A percentile compares a stretch with the other conserved stretches of the same genome.
phyloP scores from a whole-genome alignment of 2,888 invertebrate species.

The Argyra leucocephala region DNA sequence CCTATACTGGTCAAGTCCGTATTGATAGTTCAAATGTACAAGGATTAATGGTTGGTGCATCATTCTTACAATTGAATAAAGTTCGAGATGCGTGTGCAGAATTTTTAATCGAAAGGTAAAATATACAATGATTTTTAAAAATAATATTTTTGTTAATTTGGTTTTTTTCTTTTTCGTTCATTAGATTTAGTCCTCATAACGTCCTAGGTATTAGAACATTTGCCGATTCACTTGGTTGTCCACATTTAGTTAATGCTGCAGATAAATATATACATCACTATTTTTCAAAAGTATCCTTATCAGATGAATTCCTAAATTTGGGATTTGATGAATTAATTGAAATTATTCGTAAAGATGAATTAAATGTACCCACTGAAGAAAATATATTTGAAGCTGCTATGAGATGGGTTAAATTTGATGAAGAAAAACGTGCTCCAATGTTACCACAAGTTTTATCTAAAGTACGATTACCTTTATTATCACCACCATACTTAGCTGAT shows the following conservation, averaged over 20 bases:
- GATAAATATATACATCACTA: conserved; percentile 71
- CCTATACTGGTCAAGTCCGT: conserved; percentile 69
- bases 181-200: conserved; percentile 66
- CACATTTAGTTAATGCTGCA: conserved; percentile 58
- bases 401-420: conserved; percentile 64
- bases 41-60: conserved; percentile 73
- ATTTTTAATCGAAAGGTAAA: conserved; percentile 61
- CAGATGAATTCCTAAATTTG: conserved; percentile 62
- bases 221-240: conserved; percentile 68
- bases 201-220: conserved; percentile 70
- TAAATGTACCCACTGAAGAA: conserved; percentile 68
- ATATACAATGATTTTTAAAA: background rate
- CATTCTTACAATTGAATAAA: conserved; percentile 67
- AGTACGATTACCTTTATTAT: conserved; percentile 69
- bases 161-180: background rate
- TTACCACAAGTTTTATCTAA: conserved; percentile 63
- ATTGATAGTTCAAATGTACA: conserved; percentile 74
- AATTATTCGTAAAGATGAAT: conserved; percentile 63
- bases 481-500: conserved; percentile 73
- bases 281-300: conserved; percentile 62
- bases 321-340: conserved; percentile 54
- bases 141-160: background rate
- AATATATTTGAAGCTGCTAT: conserved; percentile 77
- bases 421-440: conserved; percentile 48
- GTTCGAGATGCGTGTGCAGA: conserved; percentile 76